Conservation (phyloP, 2,113 vertebrate genomes). For the Ophthalmolycus amberensis region DNA sequence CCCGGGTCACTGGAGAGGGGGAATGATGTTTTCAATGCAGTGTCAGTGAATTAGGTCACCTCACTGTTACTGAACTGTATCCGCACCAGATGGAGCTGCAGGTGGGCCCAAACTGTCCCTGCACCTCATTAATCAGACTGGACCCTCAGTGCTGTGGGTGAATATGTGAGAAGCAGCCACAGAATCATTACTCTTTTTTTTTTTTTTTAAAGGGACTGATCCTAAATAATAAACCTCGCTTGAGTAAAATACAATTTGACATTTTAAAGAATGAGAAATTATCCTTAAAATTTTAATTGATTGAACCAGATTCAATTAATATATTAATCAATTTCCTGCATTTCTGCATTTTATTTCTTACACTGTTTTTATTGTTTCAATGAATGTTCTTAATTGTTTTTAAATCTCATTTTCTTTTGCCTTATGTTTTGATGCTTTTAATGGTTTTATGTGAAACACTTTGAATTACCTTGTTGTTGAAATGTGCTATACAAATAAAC, state of each 20-base stretch:
- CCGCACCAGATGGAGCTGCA: conserved; percentile 59
- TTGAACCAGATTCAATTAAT: too few relatives aligned
- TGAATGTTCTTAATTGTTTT: too few relatives aligned
- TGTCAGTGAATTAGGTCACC: conserved; percentile 54
- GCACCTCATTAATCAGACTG: conserved; percentile 56
- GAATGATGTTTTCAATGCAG: conserved; percentile 34
- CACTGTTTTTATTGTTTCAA: too few relatives aligned
- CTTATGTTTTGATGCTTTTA: too few relatives aligned
- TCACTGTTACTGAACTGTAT: conserved; percentile 17
- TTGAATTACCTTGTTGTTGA: too few relatives aligned
- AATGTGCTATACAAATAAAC: too few relatives aligned
- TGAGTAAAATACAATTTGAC: not conserved
- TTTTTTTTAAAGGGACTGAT: not conserved
- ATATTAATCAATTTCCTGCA: too few relatives aligned
- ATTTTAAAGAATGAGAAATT: not conserved
- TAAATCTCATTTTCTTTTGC: too few relatives aligned
- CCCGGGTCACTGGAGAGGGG: conserved; percentile 31
- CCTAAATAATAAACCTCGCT: not conserved
- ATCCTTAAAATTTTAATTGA: too few relatives aligned
- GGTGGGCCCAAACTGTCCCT: conserved; percentile 20
- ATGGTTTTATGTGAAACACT: too few relatives aligned
- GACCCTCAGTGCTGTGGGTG: conserved; percentile 35
- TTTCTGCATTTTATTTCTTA: too few relatives aligned
- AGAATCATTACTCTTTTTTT: not conserved
- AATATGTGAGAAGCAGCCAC: not conserved